Evolutionary conservation across 2,113 vertebrate genomes (phyloP).

Genomic region (Equus quagga): DNA sequence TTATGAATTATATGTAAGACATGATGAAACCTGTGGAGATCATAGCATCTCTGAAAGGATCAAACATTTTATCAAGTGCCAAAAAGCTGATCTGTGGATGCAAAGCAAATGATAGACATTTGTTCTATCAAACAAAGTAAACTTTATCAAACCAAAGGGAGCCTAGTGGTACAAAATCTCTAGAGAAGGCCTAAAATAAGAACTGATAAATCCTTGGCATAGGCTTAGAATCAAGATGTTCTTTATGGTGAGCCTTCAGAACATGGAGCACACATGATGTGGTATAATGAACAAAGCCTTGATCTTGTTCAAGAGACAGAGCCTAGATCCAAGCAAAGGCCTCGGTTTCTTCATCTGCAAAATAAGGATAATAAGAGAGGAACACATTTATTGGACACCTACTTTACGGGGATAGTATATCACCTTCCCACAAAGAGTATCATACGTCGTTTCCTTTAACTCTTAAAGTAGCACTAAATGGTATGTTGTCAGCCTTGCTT

Average conservation of each 20-base stretch:
- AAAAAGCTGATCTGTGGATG: neutral
- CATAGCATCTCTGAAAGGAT: neutral
- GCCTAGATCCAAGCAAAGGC: neutral
- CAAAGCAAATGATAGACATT: neutral
- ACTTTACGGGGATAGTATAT: too few species aligned
- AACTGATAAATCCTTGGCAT: neutral
- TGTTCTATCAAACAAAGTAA: neutral
- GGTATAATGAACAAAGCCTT: neutral
- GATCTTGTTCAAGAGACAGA: neutral
- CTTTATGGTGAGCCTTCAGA: neutral
- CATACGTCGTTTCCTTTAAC: neutral
- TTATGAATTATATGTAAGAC: neutral
- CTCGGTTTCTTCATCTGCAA: neutral
- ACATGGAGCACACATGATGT: neutral
- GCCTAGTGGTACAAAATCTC: neutral
- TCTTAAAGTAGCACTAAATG: neutral
- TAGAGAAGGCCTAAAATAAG: neutral
- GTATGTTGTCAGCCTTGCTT: neutral
- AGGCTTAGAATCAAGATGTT: neutral
- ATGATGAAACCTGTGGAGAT: neutral
- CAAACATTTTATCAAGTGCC: neutral
- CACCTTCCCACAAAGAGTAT: neutral
- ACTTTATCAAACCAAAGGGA: neutral
- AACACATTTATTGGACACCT: neutral
- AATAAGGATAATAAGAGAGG: neutral